Evolutionary conservation across 2,888 invertebrate genomes (phyloP).

Genomic region (Cosmopolites sordidus): DNA sequence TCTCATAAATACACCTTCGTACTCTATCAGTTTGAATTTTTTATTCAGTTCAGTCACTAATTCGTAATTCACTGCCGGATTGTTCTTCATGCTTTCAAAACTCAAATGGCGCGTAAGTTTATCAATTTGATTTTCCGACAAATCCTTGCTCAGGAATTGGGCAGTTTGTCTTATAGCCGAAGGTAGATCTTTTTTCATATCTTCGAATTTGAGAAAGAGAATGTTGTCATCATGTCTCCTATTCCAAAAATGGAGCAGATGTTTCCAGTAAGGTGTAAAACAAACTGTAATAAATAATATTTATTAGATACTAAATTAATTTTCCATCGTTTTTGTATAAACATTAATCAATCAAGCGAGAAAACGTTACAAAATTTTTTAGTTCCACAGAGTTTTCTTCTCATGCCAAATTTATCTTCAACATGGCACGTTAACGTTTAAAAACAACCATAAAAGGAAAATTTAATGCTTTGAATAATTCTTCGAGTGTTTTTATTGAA

Average conservation of each 20-base stretch:
- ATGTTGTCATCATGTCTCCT: conserved; percentile 32
- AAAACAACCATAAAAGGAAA: no score
- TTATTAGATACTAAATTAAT: no score
- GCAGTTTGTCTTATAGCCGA: conserved; percentile 30
- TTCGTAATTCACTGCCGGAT: conserved; percentile 54
- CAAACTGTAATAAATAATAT: conserved; percentile 33
- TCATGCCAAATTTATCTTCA: no score
- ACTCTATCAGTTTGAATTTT: conserved; percentile 39
- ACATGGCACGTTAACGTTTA: no score
- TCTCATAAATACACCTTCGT: conserved; percentile 48
- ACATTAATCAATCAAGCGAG: not conserved
- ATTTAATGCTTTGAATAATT: no score
- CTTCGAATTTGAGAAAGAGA: conserved; percentile 38
- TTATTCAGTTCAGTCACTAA: conserved; percentile 41
- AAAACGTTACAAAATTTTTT: no score
- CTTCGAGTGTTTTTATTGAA: no score
- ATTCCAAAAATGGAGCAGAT: conserved; percentile 36
- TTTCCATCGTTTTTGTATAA: no score
- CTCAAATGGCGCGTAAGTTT: conserved; percentile 33
- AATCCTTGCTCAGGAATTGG: conserved; percentile 29
- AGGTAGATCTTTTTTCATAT: conserved; percentile 34
- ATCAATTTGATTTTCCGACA: conserved; percentile 30
- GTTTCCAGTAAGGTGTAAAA: conserved; percentile 41
- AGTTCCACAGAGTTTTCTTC: no score
- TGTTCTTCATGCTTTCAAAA: conserved; percentile 52